phyloP scores from a whole-genome alignment of 2,888 invertebrate species.

The Neoscelio sp. region DNA sequence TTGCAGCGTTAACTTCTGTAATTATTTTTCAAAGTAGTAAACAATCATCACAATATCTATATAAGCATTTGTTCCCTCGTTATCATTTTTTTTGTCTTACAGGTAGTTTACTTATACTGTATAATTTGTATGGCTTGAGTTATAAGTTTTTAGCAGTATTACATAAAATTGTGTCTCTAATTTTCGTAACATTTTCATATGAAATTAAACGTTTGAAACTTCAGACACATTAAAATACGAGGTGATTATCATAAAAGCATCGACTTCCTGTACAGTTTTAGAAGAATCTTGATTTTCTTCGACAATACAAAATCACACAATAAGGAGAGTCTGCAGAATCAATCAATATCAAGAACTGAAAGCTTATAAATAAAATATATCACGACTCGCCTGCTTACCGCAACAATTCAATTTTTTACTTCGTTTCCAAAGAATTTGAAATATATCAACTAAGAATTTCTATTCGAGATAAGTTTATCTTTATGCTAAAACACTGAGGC shows the following conservation, averaged over 20 bases:
- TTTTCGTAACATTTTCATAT: too few species aligned
- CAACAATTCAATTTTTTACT: slow-evolving; percentile 56
- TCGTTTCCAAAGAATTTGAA: slow-evolving; percentile 15
- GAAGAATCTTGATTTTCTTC: slow-evolving; percentile 25
- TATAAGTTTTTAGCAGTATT: too few species aligned
- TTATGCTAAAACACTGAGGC: slow-evolving; percentile 50
- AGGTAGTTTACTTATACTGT: too few species aligned
- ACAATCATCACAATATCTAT: too few species aligned
- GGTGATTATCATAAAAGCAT: slow-evolving; percentile 27
- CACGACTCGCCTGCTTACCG: slow-evolving; percentile 29
- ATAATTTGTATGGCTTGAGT: too few species aligned
- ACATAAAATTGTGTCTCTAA: too few species aligned
- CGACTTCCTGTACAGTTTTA: background rate
- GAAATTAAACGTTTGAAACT: too few species aligned
- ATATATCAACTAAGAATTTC: slow-evolving; percentile 35
- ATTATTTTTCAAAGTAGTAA: too few species aligned
- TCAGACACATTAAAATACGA: slow-evolving; percentile 16
- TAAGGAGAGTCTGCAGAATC: slow-evolving; percentile 36
- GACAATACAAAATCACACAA: slow-evolving; percentile 51
- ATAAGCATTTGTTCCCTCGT: too few species aligned
- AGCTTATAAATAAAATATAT: slow-evolving; percentile 72
- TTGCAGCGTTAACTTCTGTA: too few species aligned
- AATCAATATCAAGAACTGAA: slow-evolving; percentile 63
- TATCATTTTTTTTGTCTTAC: too few species aligned
- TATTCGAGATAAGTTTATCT: slow-evolving; percentile 49